Evolutionary conservation across 1,140 invertebrate species (phyloP).

Genomic region (Cepaea nemoralis): DNA sequence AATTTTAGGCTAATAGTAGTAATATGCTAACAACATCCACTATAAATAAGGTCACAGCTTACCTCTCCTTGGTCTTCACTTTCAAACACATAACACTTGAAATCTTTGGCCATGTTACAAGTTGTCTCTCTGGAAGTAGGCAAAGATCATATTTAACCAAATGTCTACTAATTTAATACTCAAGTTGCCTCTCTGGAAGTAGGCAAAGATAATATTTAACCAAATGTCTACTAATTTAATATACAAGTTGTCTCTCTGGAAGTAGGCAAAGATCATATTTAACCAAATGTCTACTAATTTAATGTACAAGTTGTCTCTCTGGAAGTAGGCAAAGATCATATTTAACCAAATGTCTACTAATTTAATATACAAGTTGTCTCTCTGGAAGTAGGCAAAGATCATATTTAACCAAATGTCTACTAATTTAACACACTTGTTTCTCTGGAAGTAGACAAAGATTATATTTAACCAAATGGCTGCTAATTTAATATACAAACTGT

Average conservation of each 20-base stretch:
- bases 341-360: not conserved
- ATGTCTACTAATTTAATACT: too few relatives aligned
- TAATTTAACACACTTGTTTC: too few relatives aligned
- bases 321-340: conserved; percentile 51
- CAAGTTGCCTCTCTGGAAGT: conserved; percentile 76
- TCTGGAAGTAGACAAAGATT: too few relatives aligned
- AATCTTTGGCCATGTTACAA: conserved; percentile 75
- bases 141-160: not conserved
- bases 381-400: too few relatives aligned
- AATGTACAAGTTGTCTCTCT: conserved; percentile 77
- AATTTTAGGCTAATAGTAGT: too few relatives aligned
- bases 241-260: conserved; percentile 77
- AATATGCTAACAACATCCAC: too few relatives aligned
- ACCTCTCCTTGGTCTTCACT: conserved; percentile 72
- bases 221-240: not conserved
- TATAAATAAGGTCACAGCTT: too few relatives aligned
- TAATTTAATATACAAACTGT: conserved; percentile 76
- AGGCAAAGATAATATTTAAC: not conserved
- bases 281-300: not conserved
- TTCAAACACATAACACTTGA: conserved; percentile 76
- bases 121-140: conserved; percentile 74
- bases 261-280: conserved; percentile 37
- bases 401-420: too few relatives aligned
- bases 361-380: too few relatives aligned
- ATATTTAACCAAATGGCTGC: too few relatives aligned